Percentiles rank a stretch among this genome's conserved stretches.
phyloP scores from a whole-genome alignment of 2,797 vertebrate species.

The Percopsis omiscomaycus region DNA sequence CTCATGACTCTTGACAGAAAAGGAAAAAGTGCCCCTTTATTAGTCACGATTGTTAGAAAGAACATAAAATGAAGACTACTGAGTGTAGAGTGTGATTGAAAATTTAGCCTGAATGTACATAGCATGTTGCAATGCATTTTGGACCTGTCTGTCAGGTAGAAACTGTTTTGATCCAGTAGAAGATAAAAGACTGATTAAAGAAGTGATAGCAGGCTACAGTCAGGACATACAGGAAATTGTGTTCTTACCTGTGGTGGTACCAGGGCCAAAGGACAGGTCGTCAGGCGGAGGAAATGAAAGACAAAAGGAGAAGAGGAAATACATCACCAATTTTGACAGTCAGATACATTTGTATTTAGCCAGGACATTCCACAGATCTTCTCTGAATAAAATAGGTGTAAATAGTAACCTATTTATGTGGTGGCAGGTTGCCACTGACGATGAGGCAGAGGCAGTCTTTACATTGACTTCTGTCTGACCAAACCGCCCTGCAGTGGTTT shows the following conservation, averaged over 20 bases:
- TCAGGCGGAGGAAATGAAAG: constrained; percentile 53
- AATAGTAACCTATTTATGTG: neutral
- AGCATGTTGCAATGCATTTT: neutral
- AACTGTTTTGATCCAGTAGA: constrained; percentile 30
- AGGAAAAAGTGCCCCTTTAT: neutral
- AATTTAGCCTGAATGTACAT: constrained; percentile 14
- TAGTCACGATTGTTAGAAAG: neutral
- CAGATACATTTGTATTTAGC: neutral
- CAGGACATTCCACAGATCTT: constrained; percentile 10
- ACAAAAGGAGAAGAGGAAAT: constrained; percentile 39
- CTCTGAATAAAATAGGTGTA: neutral
- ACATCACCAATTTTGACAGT: constrained; percentile 10
- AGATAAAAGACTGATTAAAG: constrained; percentile 24
- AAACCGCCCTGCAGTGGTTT: too few species aligned
- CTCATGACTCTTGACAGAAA: too few species aligned
- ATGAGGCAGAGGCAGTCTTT: neutral
- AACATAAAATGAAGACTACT: neutral
- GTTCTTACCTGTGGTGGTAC: constrained; percentile 69
- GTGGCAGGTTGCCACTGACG: neutral
- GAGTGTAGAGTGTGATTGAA: neutral
- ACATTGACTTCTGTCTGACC: neutral
- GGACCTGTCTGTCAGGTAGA: constrained; percentile 24
- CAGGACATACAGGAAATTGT: constrained; percentile 41
- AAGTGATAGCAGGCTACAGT: constrained; percentile 29
- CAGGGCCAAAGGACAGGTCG: constrained; percentile 35